phyloP scores from a whole-genome alignment of 2,113 vertebrate species.

The Triplophysa dalaica region DNA sequence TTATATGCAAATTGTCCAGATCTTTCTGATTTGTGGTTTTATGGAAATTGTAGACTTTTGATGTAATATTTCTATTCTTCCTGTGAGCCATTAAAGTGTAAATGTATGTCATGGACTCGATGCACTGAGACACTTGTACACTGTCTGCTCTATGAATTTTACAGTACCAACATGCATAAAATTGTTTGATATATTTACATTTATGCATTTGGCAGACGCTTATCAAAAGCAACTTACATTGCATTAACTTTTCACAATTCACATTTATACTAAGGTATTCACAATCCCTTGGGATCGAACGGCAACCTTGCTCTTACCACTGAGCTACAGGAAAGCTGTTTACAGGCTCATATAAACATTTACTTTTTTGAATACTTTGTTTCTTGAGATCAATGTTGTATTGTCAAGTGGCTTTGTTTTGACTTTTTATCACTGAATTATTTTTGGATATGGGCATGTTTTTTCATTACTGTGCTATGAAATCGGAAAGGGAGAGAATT shows the following conservation, averaged over 20 bases:
- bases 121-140: background rate
- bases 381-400: background rate
- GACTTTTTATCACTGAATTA: background rate
- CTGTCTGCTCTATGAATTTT: background rate
- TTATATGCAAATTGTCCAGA: conserved; percentile 26
- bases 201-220: no score
- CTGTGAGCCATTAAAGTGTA: conserved; percentile 22
- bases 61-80: conserved; percentile 10
- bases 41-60: background rate
- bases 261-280: no score
- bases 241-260: no score
- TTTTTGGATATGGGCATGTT: background rate
- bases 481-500: no score
- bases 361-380: no score
- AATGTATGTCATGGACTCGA: conserved; percentile 11
- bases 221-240: no score
- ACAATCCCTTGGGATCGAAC: no score
- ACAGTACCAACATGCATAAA: conserved; percentile 1
- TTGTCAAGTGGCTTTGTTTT: background rate
- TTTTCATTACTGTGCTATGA: no score
- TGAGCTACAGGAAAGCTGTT: no score
- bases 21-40: conserved; percentile 10
- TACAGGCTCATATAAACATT: background rate
- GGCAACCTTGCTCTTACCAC: no score
- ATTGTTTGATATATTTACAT: background rate